Percentiles rank a stretch among this genome's conserved stretches.
Conservation (phyloP, 2,888 invertebrate species). For the Pyralis farinalis region DNA sequence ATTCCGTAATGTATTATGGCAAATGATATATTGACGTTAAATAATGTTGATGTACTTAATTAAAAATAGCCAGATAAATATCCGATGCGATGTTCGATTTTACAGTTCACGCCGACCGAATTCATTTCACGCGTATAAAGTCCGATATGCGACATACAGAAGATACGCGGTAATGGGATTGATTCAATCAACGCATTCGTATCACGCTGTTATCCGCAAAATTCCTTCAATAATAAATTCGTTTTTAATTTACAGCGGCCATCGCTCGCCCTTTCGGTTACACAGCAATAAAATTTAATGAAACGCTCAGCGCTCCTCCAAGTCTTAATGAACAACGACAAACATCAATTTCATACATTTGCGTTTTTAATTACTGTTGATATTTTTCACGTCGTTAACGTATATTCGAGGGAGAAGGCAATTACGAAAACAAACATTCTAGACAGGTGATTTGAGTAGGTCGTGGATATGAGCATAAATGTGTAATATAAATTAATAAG, state of each 20-base stretch:
- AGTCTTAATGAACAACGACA: constrained; percentile 59
- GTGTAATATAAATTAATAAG: constrained; percentile 77
- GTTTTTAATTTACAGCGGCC: constrained; percentile 38
- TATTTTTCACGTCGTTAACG: constrained; percentile 76
- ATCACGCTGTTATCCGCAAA: constrained; percentile 29
- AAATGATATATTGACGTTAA: too few species aligned
- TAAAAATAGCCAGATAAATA: constrained; percentile 6
- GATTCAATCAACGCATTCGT: constrained; percentile 15
- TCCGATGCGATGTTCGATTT: not conserved
- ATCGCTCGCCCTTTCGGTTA: constrained; percentile 29
- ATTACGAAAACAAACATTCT: constrained; percentile 70
- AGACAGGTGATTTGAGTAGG: constrained; percentile 70
- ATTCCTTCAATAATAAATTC: constrained; percentile 42
- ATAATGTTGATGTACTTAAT: not conserved
- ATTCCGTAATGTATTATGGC: too few species aligned
- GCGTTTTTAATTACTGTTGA: constrained; percentile 73
- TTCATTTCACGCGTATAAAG: constrained; percentile 23
- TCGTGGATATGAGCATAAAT: constrained; percentile 60
- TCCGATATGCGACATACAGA: constrained; percentile 41
- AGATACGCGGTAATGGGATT: constrained; percentile 37
- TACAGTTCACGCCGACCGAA: not conserved
- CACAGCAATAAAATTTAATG: constrained; percentile 61
- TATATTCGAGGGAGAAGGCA: constrained; percentile 52
- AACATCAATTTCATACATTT: constrained; percentile 60
- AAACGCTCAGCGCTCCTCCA: constrained; percentile 52